A percentile compares a stretch with the other conserved stretches of the same genome.
These are phyloP conservation scores for Epistrophe eligans DNA, from an alignment of 2,888 invertebrate genomes.

Conservation along the genomic window DNA sequence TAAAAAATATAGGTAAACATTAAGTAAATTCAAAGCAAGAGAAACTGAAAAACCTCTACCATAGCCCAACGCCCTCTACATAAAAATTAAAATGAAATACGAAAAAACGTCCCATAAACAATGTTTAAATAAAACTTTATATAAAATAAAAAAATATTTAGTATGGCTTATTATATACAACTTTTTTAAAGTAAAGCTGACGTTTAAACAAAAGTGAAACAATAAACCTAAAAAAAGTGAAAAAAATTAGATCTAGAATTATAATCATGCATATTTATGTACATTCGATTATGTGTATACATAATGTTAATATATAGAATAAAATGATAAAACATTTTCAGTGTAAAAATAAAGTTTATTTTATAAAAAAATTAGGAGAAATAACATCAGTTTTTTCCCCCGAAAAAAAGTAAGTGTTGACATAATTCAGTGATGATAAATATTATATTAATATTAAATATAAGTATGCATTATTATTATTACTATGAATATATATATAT, in stretches of 20 bases:
- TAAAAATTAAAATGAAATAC: constrained; percentile 27
- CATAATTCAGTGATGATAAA: constrained; percentile 56
- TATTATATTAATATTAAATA: constrained; percentile 73
- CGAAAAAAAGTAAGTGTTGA: constrained; percentile 41
- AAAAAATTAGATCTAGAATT: constrained; percentile 24
- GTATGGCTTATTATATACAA: constrained; percentile 56
- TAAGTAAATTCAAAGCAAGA: constrained; percentile 43
- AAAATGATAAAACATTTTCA: constrained; percentile 42
- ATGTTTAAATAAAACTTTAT: constrained; percentile 60
- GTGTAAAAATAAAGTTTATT: constrained; percentile 42
- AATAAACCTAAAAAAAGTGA: constrained; percentile 23
- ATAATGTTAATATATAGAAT: constrained; percentile 22
- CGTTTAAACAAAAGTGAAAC: constrained; percentile 37
- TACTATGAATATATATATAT: constrained; percentile 40
- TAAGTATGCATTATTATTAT: constrained; percentile 71
- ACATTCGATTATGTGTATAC: constrained; percentile 26
- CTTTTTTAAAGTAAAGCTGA: constrained; percentile 50
- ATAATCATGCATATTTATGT: constrained; percentile 37
- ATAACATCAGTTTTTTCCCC: constrained; percentile 27
- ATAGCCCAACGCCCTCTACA: constrained; percentile 72
- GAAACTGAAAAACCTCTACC: constrained; percentile 68
- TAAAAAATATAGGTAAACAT: constrained; percentile 27
- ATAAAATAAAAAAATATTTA: constrained; percentile 44
- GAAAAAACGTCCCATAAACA: constrained; percentile 67
- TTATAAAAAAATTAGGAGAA: constrained; percentile 8